Conservation (phyloP, 2,888 invertebrate genomes). For the Euplexia lucipara region DNA sequence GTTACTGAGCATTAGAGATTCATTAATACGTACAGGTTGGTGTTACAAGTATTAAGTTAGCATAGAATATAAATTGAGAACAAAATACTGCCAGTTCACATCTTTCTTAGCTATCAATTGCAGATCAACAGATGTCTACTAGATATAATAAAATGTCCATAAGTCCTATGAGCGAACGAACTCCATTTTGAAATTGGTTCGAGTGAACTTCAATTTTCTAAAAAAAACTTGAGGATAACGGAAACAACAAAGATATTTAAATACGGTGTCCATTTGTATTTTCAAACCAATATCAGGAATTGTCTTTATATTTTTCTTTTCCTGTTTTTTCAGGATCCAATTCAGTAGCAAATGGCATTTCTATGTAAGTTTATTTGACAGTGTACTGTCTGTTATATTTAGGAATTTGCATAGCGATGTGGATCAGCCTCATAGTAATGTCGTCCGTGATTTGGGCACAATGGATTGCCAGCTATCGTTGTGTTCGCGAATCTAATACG, state of each 20-base stretch:
- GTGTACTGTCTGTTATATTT: constrained; percentile 7
- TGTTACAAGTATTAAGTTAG: not conserved
- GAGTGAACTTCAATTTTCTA: not conserved
- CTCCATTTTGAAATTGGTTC: constrained; percentile 7
- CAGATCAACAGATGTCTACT: too few species aligned
- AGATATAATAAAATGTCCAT: not conserved
- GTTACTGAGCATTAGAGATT: too few species aligned
- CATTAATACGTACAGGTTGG: too few species aligned
- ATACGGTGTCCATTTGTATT: constrained; percentile 5
- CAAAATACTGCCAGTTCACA: too few species aligned
- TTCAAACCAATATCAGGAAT: constrained; percentile 10
- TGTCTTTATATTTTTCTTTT: constrained; percentile 8
- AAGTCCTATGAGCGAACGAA: not conserved
- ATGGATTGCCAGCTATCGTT: constrained; percentile 6
- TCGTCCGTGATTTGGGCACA: constrained; percentile 18
- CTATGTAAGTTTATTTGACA: constrained; percentile 28
- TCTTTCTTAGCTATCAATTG: not conserved
- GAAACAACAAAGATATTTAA: constrained; percentile 1
- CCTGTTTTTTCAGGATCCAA: constrained; percentile 22
- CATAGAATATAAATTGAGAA: not conserved
- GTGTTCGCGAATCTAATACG: constrained; percentile 18
- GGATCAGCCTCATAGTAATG: constrained; percentile 11
- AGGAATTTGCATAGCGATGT: constrained; percentile 31
- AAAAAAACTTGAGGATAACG: not conserved
- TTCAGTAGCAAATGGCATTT: constrained; percentile 36